Evolutionary conservation across 1,140 invertebrate genomes (phyloP).

Genomic region (Atta texana): DNA sequence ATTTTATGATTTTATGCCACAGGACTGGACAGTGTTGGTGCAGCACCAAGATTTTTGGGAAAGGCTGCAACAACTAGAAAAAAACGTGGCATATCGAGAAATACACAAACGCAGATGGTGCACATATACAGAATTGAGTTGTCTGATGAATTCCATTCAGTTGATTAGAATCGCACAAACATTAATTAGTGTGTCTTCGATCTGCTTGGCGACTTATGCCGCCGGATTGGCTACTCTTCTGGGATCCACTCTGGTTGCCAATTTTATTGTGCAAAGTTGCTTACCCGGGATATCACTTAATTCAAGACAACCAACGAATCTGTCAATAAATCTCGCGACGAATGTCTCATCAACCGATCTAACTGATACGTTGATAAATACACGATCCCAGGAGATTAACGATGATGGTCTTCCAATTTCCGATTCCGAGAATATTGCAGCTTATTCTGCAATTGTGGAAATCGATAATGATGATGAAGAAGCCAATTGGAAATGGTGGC

Average conservation of each 20-base stretch:
- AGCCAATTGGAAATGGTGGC: conserved; percentile 85
- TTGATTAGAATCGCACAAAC: conserved; percentile 86
- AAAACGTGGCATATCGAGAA: conserved; percentile 90
- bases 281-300: conserved; percentile 84
- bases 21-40: conserved; percentile 95
- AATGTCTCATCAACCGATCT: conserved; percentile 52
- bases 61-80: conserved; percentile 90
- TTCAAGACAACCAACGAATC: conserved; percentile 58
- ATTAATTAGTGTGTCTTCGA: conserved; percentile 88
- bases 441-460: neutral
- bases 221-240: conserved; percentile 90
- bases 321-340: conserved; percentile 32
- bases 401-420: conserved; percentile 54
- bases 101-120: conserved; percentile 92
- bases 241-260: conserved; percentile 89
- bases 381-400: conserved; percentile 58
- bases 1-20: conserved; percentile 69
- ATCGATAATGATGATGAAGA: conserved; percentile 22
- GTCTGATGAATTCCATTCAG: conserved; percentile 87
- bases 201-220: conserved; percentile 91
- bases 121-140: conserved; percentile 93
- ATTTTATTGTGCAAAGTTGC: conserved; percentile 82
- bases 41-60: conserved; percentile 90
- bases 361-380: conserved; percentile 42
- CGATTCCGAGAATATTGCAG: conserved; percentile 43